Conservation (phyloP, 2,797 vertebrate genomes). For the Epinephelus malabaricus region DNA sequence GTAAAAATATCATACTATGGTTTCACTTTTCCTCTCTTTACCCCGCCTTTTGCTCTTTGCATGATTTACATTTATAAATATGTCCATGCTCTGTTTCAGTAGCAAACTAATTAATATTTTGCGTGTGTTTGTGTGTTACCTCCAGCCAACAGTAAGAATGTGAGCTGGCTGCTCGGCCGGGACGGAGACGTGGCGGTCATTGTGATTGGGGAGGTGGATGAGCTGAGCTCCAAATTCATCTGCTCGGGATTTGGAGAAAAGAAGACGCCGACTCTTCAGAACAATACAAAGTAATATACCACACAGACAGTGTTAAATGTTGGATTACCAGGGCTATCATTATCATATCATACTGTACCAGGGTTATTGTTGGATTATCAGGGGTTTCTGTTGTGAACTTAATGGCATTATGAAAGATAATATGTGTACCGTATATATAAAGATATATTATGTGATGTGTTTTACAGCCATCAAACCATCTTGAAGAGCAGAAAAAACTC, state of each 20-base stretch:
- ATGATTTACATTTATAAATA: neutral
- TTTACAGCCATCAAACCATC: conserved; percentile 76
- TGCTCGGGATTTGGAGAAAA: conserved; percentile 78
- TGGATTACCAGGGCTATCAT: neutral
- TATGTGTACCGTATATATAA: conserved; percentile 4
- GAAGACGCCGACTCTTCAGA: conserved; percentile 68
- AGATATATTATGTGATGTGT: neutral
- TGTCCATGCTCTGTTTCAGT: neutral
- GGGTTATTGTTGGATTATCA: neutral
- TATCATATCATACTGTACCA: too few species aligned
- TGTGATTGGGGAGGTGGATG: conserved; percentile 85
- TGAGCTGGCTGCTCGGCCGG: conserved; percentile 85
- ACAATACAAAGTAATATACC: conserved; percentile 73
- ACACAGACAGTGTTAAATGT: neutral
- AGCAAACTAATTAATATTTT: neutral
- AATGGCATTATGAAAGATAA: neutral
- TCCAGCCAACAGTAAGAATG: conserved; percentile 84
- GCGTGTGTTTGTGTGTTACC: conserved; percentile 26
- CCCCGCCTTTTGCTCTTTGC: neutral
- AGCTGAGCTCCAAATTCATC: conserved; percentile 84
- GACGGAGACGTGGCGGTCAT: conserved; percentile 86
- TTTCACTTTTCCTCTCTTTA: neutral
- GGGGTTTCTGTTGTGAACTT: neutral
- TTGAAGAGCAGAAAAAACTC: conserved; percentile 75
- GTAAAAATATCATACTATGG: neutral